A percentile compares a stretch with the other conserved stretches of the same genome.
phyloP scores from a whole-genome alignment of 2,888 invertebrate species.

The Crematogaster levior region DNA sequence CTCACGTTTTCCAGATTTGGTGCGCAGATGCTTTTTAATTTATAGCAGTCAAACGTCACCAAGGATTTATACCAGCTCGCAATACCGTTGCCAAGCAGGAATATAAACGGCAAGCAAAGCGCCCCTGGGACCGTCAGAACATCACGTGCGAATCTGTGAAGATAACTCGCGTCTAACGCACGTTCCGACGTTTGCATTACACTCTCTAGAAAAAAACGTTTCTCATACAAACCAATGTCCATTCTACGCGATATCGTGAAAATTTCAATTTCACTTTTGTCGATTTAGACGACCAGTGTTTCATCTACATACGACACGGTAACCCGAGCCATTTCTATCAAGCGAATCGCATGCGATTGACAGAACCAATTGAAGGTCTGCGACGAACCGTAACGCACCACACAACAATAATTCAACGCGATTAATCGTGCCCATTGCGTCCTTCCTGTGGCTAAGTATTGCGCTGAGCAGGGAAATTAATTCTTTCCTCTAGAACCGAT shows the following conservation, averaged over 20 bases:
- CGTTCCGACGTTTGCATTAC: slow-evolving; percentile 6
- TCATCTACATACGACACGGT: neutral
- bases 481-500: neutral
- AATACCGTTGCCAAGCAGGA: slow-evolving; percentile 35
- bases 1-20: slow-evolving; percentile 28
- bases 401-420: slow-evolving; percentile 60
- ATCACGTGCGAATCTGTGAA: slow-evolving; percentile 46
- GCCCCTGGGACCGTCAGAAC: slow-evolving; percentile 5
- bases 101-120: slow-evolving; percentile 37
- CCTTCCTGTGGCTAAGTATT: slow-evolving; percentile 21
- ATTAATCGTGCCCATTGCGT: slow-evolving; percentile 59
- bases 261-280: slow-evolving; percentile 34
- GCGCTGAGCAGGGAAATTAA: neutral
- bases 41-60: slow-evolving; percentile 34
- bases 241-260: neutral
- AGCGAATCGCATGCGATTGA: slow-evolving; percentile 19
- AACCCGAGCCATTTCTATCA: neutral
- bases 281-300: slow-evolving; percentile 4
- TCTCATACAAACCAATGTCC: neutral
- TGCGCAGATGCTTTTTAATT: slow-evolving; percentile 47
- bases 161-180: slow-evolving; percentile 13
- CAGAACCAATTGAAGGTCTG: slow-evolving; percentile 36
- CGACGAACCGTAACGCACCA: slow-evolving; percentile 48
- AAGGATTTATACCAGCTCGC: slow-evolving; percentile 37
- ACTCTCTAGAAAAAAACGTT: neutral